A percentile compares a stretch with the other conserved stretches of the same genome.
phyloP scores from a whole-genome alignment of 2,888 invertebrate genomes.

The Machimus rusticus region DNA sequence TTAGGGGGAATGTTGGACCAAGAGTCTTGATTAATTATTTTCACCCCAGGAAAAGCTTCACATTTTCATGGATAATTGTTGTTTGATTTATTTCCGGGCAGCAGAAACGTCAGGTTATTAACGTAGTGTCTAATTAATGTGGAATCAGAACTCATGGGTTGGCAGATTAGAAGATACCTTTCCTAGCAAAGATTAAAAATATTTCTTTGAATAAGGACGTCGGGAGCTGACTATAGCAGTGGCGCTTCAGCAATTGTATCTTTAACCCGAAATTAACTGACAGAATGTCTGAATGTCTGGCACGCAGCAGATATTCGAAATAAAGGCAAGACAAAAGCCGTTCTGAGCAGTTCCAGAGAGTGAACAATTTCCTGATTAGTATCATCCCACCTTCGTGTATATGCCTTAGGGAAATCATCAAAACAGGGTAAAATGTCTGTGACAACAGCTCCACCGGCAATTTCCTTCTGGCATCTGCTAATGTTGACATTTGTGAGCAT shows the following conservation, averaged over 20 bases:
- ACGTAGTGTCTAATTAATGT: neutral
- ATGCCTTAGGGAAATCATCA: constrained; percentile 33
- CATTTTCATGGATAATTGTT: neutral
- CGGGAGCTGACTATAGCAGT: neutral
- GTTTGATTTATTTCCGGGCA: neutral
- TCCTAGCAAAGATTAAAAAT: constrained; percentile 8
- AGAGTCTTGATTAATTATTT: neutral
- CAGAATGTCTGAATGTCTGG: constrained; percentile 12
- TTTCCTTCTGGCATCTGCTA: constrained; percentile 32
- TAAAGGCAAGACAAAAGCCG: neutral
- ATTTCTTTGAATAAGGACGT: neutral
- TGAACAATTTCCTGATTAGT: constrained; percentile 37
- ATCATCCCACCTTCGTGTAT: constrained; percentile 22
- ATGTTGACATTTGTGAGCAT: constrained; percentile 21
- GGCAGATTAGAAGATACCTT: neutral
- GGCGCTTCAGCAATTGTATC: neutral
- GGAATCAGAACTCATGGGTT: neutral
- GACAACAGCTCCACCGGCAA: constrained; percentile 9
- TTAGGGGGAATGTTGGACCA: neutral
- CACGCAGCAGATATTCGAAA: constrained; percentile 1
- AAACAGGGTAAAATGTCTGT: constrained; percentile 16
- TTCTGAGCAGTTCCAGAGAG: constrained; percentile 23
- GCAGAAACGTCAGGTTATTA: neutral
- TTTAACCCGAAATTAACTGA: constrained; percentile 35
- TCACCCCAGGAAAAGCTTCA: neutral